Conservation (phyloP, 2,797 vertebrate species). For the Arrhamphus sclerolepis region DNA sequence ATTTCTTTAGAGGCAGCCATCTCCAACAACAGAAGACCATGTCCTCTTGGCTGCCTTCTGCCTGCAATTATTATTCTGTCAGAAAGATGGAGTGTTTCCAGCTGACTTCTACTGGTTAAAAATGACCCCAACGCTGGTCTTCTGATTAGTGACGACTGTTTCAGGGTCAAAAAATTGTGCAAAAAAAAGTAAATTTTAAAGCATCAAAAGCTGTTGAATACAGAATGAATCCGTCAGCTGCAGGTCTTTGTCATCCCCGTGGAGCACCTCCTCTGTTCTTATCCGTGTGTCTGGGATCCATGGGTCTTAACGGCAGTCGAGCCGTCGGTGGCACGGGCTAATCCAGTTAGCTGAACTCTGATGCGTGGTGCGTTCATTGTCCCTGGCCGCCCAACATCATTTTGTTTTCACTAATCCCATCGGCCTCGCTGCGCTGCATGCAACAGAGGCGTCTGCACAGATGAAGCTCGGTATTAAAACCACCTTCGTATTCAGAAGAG, state of each 20-base stretch:
- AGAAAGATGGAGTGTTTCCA: too few relatives aligned
- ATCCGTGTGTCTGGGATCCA: constrained; percentile 52
- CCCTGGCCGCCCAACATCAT: constrained; percentile 40
- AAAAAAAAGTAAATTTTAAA: too few relatives aligned
- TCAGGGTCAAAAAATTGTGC: too few relatives aligned
- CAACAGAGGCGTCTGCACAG: constrained; percentile 10
- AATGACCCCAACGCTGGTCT: too few relatives aligned
- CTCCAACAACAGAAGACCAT: too few relatives aligned
- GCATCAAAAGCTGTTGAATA: too few relatives aligned
- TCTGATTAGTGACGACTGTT: too few relatives aligned
- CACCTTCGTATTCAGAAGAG: constrained; percentile 9
- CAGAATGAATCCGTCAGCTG: constrained; percentile 13
- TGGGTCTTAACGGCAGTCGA: constrained; percentile 45
- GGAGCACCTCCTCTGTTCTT: constrained; percentile 1
- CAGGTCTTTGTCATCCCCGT: constrained; percentile 13
- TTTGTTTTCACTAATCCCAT: constrained; percentile 72
- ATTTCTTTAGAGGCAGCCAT: too few relatives aligned
- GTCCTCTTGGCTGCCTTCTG: too few relatives aligned
- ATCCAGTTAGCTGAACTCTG: constrained; percentile 65
- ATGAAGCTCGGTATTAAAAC: constrained; percentile 20
- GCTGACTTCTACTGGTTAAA: too few relatives aligned
- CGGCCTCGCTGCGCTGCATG: constrained; percentile 32
- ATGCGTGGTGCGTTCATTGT: constrained; percentile 30
- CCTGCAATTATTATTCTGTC: too few relatives aligned
- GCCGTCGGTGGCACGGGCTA: constrained; percentile 49